Evolutionary conservation across 2,888 invertebrate genomes (phyloP), one percentile per base, ranked within the genome.

Genomic region (Amphipyra berbera): DNA sequence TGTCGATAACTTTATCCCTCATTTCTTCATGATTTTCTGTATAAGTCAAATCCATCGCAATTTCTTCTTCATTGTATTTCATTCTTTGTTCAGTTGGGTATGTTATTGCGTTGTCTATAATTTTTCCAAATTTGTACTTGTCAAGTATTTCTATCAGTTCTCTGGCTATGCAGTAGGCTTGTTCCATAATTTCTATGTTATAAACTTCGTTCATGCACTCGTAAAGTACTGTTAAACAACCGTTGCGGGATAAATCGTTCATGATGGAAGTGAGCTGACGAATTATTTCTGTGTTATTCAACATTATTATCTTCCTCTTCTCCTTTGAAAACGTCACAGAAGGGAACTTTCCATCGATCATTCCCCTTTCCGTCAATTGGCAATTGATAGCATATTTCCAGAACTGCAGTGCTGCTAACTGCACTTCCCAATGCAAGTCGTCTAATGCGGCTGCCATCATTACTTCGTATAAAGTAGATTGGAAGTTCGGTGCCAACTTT

Each of bases 371-470:
- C 2, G 74, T 68, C 1, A 87, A 65, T n/a, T 96, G 95, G 3
- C 94, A 95, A 27, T 93, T 90, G 42, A 97, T 96, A 13, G 96
- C 96, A 48, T 95, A 89, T 48, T 95, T 92, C 97, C 97, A 97
- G 77, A 96, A 97, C 50, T 92, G 85, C 0, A 97, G 80, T 0
- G 97, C 96, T 54, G 95, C 96, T 1, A 96, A 88, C 87, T 97
- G 97, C 0, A 97, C 97, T 87, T 97, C 97, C 97, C 97, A 97
- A 79, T 97, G 96, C 12, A 97, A 89, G 88, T 97, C 97, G 12
- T 95, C 91, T 0, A 96, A 91, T 0, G 96, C 96, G 0, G 96
- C 96, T 46, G 93, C 88, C 5, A 95, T 91, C 95, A 97, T 96
- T 0, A 96, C 92, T 35, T 93, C 91, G 75, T 95, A 96, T 53